Evolutionary conservation across 2,888 invertebrate genomes (phyloP), one percentile per base, ranked within the genome.

Genomic region (Osmoderma eremita): DNA sequence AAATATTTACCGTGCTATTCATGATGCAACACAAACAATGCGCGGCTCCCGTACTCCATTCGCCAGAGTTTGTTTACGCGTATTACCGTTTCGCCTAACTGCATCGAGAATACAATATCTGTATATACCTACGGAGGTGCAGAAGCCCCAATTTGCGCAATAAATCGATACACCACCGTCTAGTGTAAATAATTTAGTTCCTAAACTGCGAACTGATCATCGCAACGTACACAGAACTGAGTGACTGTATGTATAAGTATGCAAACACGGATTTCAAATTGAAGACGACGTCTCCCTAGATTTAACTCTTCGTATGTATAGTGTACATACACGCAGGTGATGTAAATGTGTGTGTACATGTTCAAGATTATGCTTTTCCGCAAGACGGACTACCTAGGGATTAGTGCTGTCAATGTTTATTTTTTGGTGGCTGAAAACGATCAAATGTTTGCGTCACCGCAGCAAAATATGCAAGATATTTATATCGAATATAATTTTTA

Each of bases 151-250:
- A 30, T 61, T 30, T 45, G 30, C 30, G 24, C 24, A 45, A 61
- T 61, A 61, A 61, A 45, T 61, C 30, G 24, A 61, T 69, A 65
- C 63, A 67, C 67, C 64, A 66, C 20, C 67, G 69, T 10, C 30
- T 45, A 65, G 38, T 36, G 65, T 56, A 65, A 65, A 65, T 65
- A 65, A 58, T 41, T 56, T 56, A 65, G 38, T 30, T 61, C 58
- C 50, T 66, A 71, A 70, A 71, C 72, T 67, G 71, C 71, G 67
- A 72, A 71, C 65, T 70, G 71, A 72, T 72, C 71, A 72, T 72
- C 71, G 65, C 51, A 69, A 72, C 50, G 71, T 70, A 72, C 71
- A 72, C 70, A 72, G 45, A 62, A 66, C 65, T 42, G 50, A 69
- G 69, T 65, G 70, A 66, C 67, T 69, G 68, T 70, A 67, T 65